phyloP scores from a whole-genome alignment of 2,888 invertebrate species.

The Phlogophora meticulosa region DNA sequence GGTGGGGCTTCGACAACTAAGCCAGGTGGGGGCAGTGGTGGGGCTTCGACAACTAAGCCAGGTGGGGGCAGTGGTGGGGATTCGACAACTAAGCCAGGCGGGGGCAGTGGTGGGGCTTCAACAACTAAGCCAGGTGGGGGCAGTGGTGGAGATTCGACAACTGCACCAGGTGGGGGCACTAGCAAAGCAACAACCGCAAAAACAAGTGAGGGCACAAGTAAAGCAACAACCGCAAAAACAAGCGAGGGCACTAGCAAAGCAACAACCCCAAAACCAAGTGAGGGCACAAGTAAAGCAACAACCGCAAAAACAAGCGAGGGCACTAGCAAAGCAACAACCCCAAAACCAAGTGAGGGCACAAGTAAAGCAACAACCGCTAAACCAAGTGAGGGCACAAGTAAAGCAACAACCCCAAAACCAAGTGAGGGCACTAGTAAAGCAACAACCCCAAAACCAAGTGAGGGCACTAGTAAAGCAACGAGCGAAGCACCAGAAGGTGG shows the following conservation, averaged over 20 bases:
- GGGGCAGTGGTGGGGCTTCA: background rate
- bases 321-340: no score
- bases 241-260: no score
- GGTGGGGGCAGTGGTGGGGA: background rate
- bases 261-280: no score
- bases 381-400: background rate
- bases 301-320: no score
- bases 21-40: background rate
- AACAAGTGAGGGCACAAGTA: background rate
- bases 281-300: no score
- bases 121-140: background rate
- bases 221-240: background rate
- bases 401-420: accelerated
- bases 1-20: background rate
- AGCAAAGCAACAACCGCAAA: background rate
- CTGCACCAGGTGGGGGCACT: background rate
- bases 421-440: background rate
- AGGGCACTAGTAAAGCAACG: no score
- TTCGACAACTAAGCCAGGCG: background rate
- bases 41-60: background rate
- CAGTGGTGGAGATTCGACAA: background rate
- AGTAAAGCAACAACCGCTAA: no score
- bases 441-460: background rate
- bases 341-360: no score
- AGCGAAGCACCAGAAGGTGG: no score